Evolutionary conservation across 2,888 invertebrate species (phyloP).

Genomic region (Drosophila nigritarsus): DNA sequence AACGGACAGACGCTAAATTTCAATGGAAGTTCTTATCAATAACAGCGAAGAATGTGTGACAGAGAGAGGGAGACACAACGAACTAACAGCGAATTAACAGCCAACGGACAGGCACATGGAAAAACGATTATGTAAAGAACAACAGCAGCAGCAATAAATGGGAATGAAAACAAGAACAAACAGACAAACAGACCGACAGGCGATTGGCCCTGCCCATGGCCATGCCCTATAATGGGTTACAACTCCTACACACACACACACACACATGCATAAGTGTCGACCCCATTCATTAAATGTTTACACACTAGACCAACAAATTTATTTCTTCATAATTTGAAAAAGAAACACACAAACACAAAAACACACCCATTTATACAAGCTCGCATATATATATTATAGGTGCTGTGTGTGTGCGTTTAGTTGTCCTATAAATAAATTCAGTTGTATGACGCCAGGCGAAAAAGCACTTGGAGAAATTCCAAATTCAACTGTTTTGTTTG

Average conservation of each 20-base stretch:
- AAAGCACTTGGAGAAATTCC: conserved; percentile 74
- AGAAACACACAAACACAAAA: conserved; percentile 22
- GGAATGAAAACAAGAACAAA: conserved; percentile 47
- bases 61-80: neutral
- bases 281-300: conserved; percentile 67
- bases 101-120: conserved; percentile 51
- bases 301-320: conserved; percentile 54
- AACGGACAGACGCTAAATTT: conserved; percentile 22
- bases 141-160: conserved; percentile 27
- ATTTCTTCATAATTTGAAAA: conserved; percentile 65
- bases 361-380: conserved; percentile 28
- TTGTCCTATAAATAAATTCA: conserved; percentile 75
- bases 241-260: conserved; percentile 35
- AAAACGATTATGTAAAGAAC: conserved; percentile 72
- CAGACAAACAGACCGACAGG: conserved; percentile 17
- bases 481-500: conserved; percentile 43
- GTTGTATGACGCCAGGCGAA: conserved; percentile 73
- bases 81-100: conserved; percentile 11
- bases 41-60: conserved; percentile 9
- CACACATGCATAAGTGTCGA: conserved; percentile 13
- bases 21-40: conserved; percentile 36
- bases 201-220: conserved; percentile 41
- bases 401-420: conserved; percentile 60
- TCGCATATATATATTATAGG: conserved; percentile 23
- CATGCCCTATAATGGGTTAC: conserved; percentile 41